phyloP scores from a whole-genome alignment of 2,113 vertebrate genomes.

The Lampris incognitus region DNA sequence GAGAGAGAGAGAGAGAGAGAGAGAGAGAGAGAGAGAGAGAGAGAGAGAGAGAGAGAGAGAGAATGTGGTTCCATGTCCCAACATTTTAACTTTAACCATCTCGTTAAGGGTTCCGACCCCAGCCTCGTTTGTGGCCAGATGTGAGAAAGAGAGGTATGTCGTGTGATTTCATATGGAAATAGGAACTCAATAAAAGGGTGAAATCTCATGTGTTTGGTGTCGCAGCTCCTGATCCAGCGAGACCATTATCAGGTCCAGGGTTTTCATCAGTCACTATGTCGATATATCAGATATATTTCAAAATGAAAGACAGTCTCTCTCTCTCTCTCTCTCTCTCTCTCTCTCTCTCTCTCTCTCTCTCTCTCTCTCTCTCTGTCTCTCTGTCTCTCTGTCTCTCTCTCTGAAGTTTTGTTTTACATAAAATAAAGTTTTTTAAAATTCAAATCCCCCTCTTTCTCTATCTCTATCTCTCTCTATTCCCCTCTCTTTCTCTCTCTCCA shows the following conservation, averaged over 20 bases:
- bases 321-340: background rate
- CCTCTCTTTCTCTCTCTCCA: background rate
- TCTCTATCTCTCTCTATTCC: background rate
- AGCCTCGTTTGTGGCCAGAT: background rate
- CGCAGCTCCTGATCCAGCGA: background rate
- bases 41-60: background rate
- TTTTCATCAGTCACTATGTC: background rate
- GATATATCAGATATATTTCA: background rate
- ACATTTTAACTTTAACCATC: constrained; percentile 12
- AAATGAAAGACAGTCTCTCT: background rate
- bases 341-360: background rate
- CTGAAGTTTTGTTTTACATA: too few relatives aligned
- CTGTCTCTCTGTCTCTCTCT: too few relatives aligned
- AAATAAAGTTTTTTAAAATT: too few relatives aligned
- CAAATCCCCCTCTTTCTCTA: background rate
- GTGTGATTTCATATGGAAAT: background rate
- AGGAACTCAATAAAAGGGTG: background rate
- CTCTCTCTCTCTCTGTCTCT: background rate
- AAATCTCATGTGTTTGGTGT: background rate
- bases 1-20: constrained; percentile 2
- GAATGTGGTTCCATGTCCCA: constrained; percentile 12
- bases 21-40: constrained; percentile 9
- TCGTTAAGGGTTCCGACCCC: background rate
- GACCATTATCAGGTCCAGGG: background rate
- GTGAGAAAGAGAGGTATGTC: background rate